Evolutionary conservation across 53 echinoderm and acorn worm species (phyloP), one percentile per base, ranked within the genome.

Genomic region (Arbacia lixula): DNA sequence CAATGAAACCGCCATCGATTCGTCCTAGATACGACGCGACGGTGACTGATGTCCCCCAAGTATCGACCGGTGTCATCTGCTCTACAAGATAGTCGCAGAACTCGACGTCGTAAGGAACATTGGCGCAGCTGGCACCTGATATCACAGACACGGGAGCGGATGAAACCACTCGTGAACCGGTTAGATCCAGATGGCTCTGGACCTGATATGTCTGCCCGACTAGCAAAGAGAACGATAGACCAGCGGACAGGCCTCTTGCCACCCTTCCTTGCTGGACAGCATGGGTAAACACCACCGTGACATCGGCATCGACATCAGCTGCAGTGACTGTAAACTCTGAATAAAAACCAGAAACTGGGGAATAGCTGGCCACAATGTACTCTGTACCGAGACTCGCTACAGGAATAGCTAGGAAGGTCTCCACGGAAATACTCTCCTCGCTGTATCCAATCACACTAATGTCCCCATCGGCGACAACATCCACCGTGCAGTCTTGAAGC

Each of bases 1-100:
- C 79, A 36, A 80, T 42, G 39, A 87, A 87, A 19, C 92, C 92
- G 2, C 89, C 66, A 19, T 90, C 79, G 6, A 28, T 22, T 27
- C 93, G 85, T 12, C 79, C 90, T 52, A 87, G 62, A 42, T 86
- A 90, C 2, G 93, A 84, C 28, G 90, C 67, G 10, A 93, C 85
- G 25, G 93, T 87, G 50, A 93, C 85, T 37, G 62, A 60, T 32
- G 66, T 85, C 25, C 93, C 93, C 87, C 90, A 87, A 1, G 93
- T 90, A 14, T 83, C 71, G 38, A 93, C 93, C 0, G 93, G 93
- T 12, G 93, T 90, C 24, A 93, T 85, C 68, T 87, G 90, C 72
- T 93, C 93, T 10, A 89, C 85, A 5, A 93, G 56, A 60, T 93
- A 90, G 60, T 93, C 93, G 67, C 93, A 93, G 8, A 87, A 68